Evolutionary conservation across 2,888 invertebrate genomes (phyloP), one percentile per base, ranked within the genome.

Genomic region (Mesorhabditis belari): DNA sequence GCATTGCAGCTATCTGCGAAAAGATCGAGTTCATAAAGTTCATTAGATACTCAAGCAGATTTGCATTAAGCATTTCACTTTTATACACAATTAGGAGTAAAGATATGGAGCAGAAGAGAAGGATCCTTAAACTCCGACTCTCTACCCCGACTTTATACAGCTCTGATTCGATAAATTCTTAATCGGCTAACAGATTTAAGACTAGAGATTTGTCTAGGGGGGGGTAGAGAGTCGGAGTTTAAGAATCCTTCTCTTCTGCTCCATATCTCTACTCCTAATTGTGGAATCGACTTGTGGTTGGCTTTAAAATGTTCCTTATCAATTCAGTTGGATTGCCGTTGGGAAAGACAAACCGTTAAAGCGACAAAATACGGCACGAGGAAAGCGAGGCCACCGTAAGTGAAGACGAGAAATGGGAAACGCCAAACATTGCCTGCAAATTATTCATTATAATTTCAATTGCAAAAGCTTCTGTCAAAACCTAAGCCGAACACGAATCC

Each of bases 291-390:
- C n/a, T n/a, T n/a, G n/a, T n/a, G n/a, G n/a, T n/a, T n/a, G n/a
- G n/a, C n/a, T n/a, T n/a, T n/a, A n/a, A n/a, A n/a, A n/a, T n/a
- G n/a, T n/a, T n/a, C n/a, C n/a, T n/a, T n/a, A n/a, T 12, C 17
- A 35, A 1, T 35, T 35, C 2, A 35, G 44, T n/a, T 35, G 12
- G 44, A 1, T 1, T 35, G n/a, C n/a, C n/a, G 12, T 35, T 35
- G 44, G n/a, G 44, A 17, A 55, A 9, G 44, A 35, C 44, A 17
- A 9, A 35, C 87, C 44, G 90, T 87, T 82, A 92, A 85, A 77
- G 91, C 81, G 25, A 89, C 86, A 25, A 89, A 86, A 71, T 90
- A 86, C 5, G 93, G 92, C 86, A 93, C 89, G 72, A 94, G 86
- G 65, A 92, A 87, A 4, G 85, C 84, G 23, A 83, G 66, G 12